phyloP scores from a whole-genome alignment of 2,888 invertebrate species.

The Dermolepida albohirtum region DNA sequence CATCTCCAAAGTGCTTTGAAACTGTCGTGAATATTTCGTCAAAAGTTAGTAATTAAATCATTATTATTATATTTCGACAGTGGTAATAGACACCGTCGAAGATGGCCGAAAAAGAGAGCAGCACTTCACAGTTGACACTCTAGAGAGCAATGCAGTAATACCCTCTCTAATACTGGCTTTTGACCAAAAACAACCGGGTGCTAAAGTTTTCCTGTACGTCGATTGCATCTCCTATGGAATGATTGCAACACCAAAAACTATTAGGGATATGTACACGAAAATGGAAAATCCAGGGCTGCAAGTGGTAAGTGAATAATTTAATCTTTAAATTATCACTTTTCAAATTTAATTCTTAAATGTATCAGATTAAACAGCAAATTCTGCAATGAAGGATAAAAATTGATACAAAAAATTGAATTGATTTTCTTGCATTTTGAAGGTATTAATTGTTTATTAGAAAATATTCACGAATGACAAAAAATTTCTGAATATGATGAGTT shows the following conservation, averaged over 20 bases:
- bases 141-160: conserved; percentile 69
- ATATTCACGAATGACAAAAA: too few species aligned
- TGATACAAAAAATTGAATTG: too few species aligned
- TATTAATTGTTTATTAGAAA: too few species aligned
- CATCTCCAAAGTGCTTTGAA: too few species aligned
- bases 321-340: too few species aligned
- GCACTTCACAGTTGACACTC: conserved; percentile 72
- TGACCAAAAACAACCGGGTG: conserved; percentile 69
- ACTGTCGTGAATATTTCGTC: too few species aligned
- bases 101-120: conserved; percentile 71
- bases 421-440: too few species aligned
- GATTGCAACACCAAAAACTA: conserved; percentile 70
- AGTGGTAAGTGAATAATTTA: conserved; percentile 66
- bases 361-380: too few species aligned
- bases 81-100: conserved; percentile 74
- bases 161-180: conserved; percentile 70
- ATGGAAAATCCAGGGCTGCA: conserved; percentile 68
- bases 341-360: too few species aligned
- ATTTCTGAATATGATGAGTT: too few species aligned
- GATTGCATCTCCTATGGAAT: conserved; percentile 76
- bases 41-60: too few species aligned
- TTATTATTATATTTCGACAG: conserved; percentile 60
- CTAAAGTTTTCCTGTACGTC: conserved; percentile 73
- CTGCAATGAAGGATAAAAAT: too few species aligned
- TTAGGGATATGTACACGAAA: conserved; percentile 70